These are phyloP conservation scores for Incurvaria masculella DNA, from an alignment of 2,888 invertebrate genomes.

Conservation along the genomic window DNA sequence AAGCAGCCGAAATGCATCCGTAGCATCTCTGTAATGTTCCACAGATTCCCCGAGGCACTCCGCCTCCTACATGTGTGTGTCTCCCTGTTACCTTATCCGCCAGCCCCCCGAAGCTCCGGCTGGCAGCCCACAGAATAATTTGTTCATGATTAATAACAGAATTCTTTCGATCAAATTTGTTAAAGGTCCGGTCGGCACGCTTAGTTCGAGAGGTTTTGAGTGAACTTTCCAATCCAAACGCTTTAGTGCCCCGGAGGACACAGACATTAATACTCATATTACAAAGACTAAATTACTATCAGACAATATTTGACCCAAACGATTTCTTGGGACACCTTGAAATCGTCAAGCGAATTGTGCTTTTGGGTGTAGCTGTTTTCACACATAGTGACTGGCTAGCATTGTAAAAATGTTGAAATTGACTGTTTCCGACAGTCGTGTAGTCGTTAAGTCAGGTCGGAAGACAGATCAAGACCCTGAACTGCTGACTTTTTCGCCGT, in stretches of 20 bases:
- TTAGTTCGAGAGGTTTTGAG: constrained; percentile 44
- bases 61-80: too few relatives aligned
- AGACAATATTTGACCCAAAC: too few relatives aligned
- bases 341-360: too few relatives aligned
- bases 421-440: constrained; percentile 55
- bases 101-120: too few relatives aligned
- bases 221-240: background rate
- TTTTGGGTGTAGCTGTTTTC: too few relatives aligned
- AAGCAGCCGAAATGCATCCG: too few relatives aligned
- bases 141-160: constrained; percentile 41
- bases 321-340: too few relatives aligned
- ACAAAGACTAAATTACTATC: too few relatives aligned
- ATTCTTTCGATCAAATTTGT: constrained; percentile 55
- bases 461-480: constrained; percentile 54
- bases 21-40: too few relatives aligned
- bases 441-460: constrained; percentile 58
- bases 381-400: constrained; percentile 38
- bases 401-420: constrained; percentile 54
- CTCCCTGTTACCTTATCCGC: too few relatives aligned
- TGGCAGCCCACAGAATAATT: too few relatives aligned
- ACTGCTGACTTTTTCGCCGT: constrained; percentile 50
- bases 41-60: too few relatives aligned
- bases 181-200: constrained; percentile 57
- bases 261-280: background rate
- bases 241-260: background rate